phyloP scores from a whole-genome alignment of 2,113 vertebrate species.

The Collichthys lucidus region DNA sequence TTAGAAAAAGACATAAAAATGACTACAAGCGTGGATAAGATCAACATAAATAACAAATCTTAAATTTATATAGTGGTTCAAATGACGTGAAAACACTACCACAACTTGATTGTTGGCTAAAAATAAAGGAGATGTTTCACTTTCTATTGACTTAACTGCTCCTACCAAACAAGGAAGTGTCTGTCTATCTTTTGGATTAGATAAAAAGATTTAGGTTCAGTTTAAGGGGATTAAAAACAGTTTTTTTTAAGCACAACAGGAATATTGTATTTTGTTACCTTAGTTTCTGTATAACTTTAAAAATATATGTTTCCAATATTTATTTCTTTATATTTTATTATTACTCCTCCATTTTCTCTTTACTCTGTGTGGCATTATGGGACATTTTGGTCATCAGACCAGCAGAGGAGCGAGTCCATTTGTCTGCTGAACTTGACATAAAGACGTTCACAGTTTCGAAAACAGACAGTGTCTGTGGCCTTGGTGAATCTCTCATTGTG shows the following conservation, averaged over 20 bases:
- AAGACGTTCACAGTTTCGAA: conserved; percentile 1
- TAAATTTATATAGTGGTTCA: too few species aligned
- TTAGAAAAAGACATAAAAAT: not conserved
- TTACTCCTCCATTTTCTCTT: not conserved
- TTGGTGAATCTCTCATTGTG: conserved; percentile 50
- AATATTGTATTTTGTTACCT: too few species aligned
- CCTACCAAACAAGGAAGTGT: too few species aligned
- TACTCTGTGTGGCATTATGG: not conserved
- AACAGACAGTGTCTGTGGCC: conserved; percentile 15
- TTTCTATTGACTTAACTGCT: too few species aligned
- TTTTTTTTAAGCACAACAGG: too few species aligned
- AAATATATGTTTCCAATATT: not conserved
- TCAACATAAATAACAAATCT: not conserved
- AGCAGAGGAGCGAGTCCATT: not conserved
- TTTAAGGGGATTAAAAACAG: too few species aligned
- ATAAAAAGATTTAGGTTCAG: too few species aligned
- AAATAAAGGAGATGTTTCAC: too few species aligned
- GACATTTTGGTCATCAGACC: not conserved
- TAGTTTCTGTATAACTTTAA: too few species aligned
- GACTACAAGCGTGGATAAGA: not conserved
- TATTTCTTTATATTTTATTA: not conserved
- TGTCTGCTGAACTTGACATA: conserved; percentile 2
- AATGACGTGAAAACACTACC: too few species aligned
- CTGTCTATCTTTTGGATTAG: too few species aligned
- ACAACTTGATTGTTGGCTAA: too few species aligned